Percentiles rank a stretch among this genome's conserved stretches.
These are phyloP conservation scores for Electrophaes corylata DNA, from an alignment of 2,888 invertebrate genomes.

Conservation along the genomic window DNA sequence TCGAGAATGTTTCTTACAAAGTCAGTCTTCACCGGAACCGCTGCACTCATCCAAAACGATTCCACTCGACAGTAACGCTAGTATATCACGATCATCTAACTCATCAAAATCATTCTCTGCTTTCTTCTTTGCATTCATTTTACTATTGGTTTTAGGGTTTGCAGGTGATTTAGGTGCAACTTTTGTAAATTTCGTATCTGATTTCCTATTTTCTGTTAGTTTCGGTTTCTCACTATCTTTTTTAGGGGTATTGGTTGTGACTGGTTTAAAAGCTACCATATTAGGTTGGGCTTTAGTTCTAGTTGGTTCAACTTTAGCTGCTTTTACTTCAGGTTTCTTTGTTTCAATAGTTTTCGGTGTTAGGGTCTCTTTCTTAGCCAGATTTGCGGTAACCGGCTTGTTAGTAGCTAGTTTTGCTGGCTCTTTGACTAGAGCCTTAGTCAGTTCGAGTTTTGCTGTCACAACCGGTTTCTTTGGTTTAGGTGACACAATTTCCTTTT, in stretches of 20 bases:
- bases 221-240: constrained; percentile 5
- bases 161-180: background rate
- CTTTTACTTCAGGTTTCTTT: constrained; percentile 10
- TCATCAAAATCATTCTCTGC: constrained; percentile 59
- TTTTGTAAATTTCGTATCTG: constrained; percentile 7
- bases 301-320: constrained; percentile 11
- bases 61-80: constrained; percentile 66
- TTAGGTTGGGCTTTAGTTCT: constrained; percentile 1
- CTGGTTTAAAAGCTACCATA: constrained; percentile 14
- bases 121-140: constrained; percentile 18
- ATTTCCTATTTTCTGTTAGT: constrained; percentile 3
- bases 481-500: constrained; percentile 6
- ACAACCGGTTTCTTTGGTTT: constrained; percentile 11
- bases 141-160: constrained; percentile 1
- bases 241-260: background rate
- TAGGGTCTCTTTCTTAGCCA: background rate
- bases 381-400: background rate
- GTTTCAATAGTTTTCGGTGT: background rate
- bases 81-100: constrained; percentile 66
- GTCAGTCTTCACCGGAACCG: constrained; percentile 63
- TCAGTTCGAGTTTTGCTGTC: constrained; percentile 3
- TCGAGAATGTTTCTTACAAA: background rate
- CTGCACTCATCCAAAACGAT: constrained; percentile 71
- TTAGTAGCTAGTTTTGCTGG: background rate
- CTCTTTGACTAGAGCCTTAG: constrained; percentile 1